phyloP scores from a whole-genome alignment of 1,140 invertebrate species.

The Galleria mellonella region DNA sequence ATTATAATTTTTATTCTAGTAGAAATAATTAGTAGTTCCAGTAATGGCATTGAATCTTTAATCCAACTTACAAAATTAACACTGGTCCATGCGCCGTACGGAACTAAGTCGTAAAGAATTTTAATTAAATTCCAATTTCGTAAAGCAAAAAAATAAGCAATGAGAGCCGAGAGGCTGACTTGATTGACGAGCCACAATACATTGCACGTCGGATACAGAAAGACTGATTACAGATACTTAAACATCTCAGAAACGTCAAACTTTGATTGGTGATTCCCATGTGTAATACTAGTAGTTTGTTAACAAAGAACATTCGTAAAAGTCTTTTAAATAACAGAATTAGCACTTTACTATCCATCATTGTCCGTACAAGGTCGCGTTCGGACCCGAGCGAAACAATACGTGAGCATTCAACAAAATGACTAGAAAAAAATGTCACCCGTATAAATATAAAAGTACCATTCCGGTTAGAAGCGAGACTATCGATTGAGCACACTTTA shows the following conservation, averaged over 20 bases:
- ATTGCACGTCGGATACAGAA: slow-evolving; percentile 31
- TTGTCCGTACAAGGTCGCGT: slow-evolving; percentile 41
- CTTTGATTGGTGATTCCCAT: slow-evolving; percentile 71
- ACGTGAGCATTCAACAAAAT: slow-evolving; percentile 10
- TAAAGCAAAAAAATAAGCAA: slow-evolving; percentile 40
- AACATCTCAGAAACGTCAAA: slow-evolving; percentile 60
- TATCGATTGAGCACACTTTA: slow-evolving; percentile 49
- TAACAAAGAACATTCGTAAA: slow-evolving; percentile 34
- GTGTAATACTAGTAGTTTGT: slow-evolving; percentile 69
- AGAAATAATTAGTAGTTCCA: too few relatives aligned
- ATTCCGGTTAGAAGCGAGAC: slow-evolving; percentile 29
- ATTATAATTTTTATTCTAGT: neutral
- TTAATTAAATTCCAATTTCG: slow-evolving; percentile 61
- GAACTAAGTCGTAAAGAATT: slow-evolving; percentile 46
- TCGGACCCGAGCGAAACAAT: slow-evolving; percentile 24
- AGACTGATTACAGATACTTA: slow-evolving; percentile 54
- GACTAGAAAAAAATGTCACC: slow-evolving; percentile 13
- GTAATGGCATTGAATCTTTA: too few relatives aligned
- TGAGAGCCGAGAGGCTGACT: slow-evolving; percentile 31
- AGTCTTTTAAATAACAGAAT: slow-evolving; percentile 26
- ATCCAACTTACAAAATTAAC: too few relatives aligned
- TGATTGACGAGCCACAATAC: slow-evolving; percentile 62
- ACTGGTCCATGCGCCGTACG: neutral
- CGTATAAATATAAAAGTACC: slow-evolving; percentile 8
- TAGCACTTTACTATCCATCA: slow-evolving; percentile 45